phyloP scores from a whole-genome alignment of 2,797 vertebrate species.

The Gobionotothen gibberifrons region DNA sequence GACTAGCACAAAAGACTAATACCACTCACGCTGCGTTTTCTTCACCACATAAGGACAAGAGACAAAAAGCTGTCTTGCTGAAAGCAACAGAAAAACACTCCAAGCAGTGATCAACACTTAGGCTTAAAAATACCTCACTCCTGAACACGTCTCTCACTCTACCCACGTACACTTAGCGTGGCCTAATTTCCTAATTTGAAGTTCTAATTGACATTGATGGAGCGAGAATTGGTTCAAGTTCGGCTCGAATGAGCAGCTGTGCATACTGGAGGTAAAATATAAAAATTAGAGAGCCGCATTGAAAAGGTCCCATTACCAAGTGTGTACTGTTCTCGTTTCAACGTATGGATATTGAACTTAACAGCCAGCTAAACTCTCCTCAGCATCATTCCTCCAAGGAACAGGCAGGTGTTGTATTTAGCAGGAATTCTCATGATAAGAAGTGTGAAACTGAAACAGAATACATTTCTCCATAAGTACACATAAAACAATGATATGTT shows the following conservation, averaged over 20 bases:
- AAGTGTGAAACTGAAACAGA: too few relatives aligned
- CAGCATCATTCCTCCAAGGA: too few relatives aligned
- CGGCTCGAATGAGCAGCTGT: background rate
- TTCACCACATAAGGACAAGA: conserved; percentile 1
- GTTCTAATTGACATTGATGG: conserved; percentile 44
- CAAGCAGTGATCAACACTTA: conserved; percentile 14
- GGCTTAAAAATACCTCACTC: conserved; percentile 13
- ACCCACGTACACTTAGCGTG: background rate
- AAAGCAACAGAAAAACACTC: conserved; percentile 41
- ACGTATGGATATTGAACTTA: too few relatives aligned
- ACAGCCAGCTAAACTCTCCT: too few relatives aligned
- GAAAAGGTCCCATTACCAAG: conserved; percentile 27
- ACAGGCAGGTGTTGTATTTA: too few relatives aligned
- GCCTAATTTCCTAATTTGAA: conserved; percentile 37
- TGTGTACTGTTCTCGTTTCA: background rate
- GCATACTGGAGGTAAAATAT: conserved; percentile 7
- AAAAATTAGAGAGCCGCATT: background rate
- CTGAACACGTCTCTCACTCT: conserved; percentile 23
- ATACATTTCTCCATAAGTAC: too few relatives aligned
- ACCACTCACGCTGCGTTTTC: background rate
- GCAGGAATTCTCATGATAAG: too few relatives aligned
- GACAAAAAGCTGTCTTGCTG: conserved; percentile 13
- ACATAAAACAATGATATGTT: too few relatives aligned
- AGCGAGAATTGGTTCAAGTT: background rate
- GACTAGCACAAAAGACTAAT: conserved; percentile 31